These are phyloP conservation scores for Cardiocondyla obscurior DNA, from an alignment of 1,140 invertebrate species.

Conservation along the genomic window DNA sequence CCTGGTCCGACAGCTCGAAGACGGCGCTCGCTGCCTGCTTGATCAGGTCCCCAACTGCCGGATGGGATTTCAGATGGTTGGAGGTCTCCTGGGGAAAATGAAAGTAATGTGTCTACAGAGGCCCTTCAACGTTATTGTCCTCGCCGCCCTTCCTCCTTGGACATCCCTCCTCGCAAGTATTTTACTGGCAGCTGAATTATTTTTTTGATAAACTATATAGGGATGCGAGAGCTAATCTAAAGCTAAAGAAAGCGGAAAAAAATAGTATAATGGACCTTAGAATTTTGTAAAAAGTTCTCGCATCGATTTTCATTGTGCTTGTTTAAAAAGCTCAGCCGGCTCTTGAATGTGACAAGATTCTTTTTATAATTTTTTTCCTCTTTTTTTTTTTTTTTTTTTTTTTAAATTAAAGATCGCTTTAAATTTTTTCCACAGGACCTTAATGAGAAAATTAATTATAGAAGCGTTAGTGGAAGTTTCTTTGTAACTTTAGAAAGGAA, in stretches of 20 bases:
- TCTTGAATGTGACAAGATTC: background rate
- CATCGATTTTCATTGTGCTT: background rate
- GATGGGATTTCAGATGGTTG: slow-evolving; percentile 86
- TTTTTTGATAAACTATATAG: background rate
- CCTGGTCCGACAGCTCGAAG: slow-evolving; percentile 87
- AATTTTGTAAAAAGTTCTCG: background rate
- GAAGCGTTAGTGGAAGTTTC: background rate
- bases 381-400: background rate
- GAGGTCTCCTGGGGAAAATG: slow-evolving; percentile 79
- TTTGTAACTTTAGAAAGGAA: background rate
- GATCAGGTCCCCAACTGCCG: slow-evolving; percentile 88
- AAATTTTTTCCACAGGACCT: background rate
- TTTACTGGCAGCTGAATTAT: background rate
- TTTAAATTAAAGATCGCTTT: background rate
- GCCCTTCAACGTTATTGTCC: background rate
- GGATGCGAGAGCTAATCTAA: background rate
- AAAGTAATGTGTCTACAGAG: slow-evolving; percentile 5
- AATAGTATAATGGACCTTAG: background rate
- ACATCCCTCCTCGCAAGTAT: background rate
- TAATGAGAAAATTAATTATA: background rate
- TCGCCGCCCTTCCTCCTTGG: background rate
- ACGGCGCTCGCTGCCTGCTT: slow-evolving; percentile 86
- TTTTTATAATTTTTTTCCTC: background rate
- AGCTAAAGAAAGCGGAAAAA: too few species aligned
- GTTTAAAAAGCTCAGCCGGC: background rate